These are phyloP conservation scores for Athene noctua DNA, from an alignment of 2,113 vertebrate genomes.

Conservation along the genomic window DNA sequence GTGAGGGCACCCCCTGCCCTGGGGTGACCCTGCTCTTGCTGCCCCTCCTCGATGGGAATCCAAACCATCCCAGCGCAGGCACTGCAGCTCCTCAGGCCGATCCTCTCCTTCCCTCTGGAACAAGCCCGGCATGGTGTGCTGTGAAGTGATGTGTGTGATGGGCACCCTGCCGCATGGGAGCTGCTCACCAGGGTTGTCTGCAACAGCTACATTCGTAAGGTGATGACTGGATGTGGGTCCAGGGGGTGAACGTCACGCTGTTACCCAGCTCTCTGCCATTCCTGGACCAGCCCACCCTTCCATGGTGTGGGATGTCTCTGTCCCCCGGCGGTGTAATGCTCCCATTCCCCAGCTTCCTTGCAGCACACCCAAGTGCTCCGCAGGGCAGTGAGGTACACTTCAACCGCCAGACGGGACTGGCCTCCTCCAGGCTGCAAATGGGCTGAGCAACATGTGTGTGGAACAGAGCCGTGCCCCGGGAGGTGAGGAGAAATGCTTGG, in stretches of 20 bases:
- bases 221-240: not conserved
- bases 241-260: not conserved
- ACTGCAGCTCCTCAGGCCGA: not conserved
- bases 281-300: constrained; percentile 5
- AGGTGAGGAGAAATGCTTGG: rapidly evolving
- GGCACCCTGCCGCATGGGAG: not conserved
- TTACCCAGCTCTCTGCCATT: not conserved
- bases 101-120: not conserved
- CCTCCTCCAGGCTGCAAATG: not conserved
- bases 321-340: not conserved
- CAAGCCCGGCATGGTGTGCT: rapidly evolving
- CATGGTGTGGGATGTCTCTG: not conserved
- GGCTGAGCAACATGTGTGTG: not conserved
- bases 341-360: not conserved
- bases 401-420: not conserved
- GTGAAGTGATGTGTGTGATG: rapidly evolving
- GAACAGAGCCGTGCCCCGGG: not conserved
- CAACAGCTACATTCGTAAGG: not conserved
- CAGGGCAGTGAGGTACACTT: not conserved
- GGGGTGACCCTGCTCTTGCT: not conserved
- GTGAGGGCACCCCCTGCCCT: rapidly evolving
- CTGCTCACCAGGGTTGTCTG: rapidly evolving
- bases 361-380: rapidly evolving
- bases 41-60: not conserved
- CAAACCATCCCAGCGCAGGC: not conserved